Evolutionary conservation across 2,888 invertebrate species (phyloP).

Genomic region (Tinea semifulvella): DNA sequence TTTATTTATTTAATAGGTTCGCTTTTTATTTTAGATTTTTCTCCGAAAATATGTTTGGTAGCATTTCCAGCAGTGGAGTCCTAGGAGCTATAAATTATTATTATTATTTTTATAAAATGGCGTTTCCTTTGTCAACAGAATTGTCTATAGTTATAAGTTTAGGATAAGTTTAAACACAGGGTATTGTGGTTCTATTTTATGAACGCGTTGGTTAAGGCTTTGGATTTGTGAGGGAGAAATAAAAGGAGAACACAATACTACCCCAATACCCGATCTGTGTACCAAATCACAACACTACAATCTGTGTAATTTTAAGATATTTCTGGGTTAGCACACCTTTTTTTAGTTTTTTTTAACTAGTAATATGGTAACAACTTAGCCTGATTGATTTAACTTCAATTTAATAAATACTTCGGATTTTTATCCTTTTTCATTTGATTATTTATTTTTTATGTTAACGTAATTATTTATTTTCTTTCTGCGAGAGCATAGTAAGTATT

Average conservation of each 20-base stretch:
- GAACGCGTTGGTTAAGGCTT: conserved; percentile 45
- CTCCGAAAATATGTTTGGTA: too few relatives aligned
- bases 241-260: conserved; percentile 41
- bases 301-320: conserved; percentile 33
- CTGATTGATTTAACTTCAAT: too few relatives aligned
- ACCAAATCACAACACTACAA: conserved; percentile 28
- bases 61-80: too few relatives aligned
- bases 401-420: too few relatives aligned
- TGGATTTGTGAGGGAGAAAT: not conserved
- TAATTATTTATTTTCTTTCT: too few relatives aligned
- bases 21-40: not conserved
- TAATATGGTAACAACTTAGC: too few relatives aligned
- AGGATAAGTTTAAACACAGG: conserved; percentile 54
- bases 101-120: not conserved
- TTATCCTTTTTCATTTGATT: too few relatives aligned
- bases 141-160: conserved; percentile 5
- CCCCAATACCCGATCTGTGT: conserved; percentile 57
- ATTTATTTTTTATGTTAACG: too few relatives aligned
- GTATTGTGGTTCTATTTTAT: conserved; percentile 66
- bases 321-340: conserved; percentile 17
- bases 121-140: conserved; percentile 1
- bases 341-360: too few relatives aligned
- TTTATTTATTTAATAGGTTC: not conserved
- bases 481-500: too few relatives aligned
- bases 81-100: too few relatives aligned